Conservation (phyloP, 1,140 invertebrate genomes). For the Nylanderia fulva region DNA sequence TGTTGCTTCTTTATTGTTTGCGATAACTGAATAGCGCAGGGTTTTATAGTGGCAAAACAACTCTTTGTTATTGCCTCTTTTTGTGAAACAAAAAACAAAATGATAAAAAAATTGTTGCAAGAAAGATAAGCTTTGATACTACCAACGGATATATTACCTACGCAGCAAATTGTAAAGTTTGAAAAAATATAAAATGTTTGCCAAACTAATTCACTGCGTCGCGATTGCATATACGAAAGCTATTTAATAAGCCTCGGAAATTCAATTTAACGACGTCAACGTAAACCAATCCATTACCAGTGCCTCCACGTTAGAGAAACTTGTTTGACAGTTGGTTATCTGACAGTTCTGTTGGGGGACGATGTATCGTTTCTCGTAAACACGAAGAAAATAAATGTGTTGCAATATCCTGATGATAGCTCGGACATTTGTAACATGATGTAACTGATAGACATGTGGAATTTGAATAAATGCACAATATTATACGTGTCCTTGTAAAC, state of each 20-base stretch:
- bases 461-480: neutral
- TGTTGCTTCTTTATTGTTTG: neutral
- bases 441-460: slow-evolving; percentile 27
- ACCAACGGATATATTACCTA: neutral
- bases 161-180: neutral
- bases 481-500: neutral
- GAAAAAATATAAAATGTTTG: neutral
- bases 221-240: neutral
- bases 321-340: slow-evolving; percentile 13
- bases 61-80: neutral
- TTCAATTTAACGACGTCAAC: neutral
- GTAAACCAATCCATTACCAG: slow-evolving; percentile 31
- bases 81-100: neutral
- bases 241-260: slow-evolving; percentile 30
- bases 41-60: neutral
- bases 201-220: neutral
- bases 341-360: neutral
- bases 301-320: neutral
- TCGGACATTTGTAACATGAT: neutral
- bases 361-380: slow-evolving; percentile 20
- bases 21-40: slow-evolving; percentile 11
- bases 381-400: slow-evolving; percentile 17
- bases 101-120: neutral
- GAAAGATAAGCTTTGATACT: neutral
- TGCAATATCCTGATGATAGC: slow-evolving; percentile 24